Evolutionary conservation across 2,113 vertebrate genomes (phyloP), one percentile per base, ranked within the genome.

Genomic region (Butorides virescens): DNA sequence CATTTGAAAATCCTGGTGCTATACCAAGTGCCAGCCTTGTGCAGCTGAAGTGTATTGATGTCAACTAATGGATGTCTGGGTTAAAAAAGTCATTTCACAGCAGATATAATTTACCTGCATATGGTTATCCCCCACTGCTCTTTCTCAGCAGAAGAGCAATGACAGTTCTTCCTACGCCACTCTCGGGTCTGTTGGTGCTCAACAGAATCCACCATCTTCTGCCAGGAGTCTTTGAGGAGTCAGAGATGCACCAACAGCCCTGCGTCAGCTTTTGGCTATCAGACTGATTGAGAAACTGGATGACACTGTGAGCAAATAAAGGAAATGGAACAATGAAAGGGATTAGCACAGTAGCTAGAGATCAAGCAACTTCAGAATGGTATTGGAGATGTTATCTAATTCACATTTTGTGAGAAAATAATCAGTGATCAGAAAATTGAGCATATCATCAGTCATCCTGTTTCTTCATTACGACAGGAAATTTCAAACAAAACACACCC

Each of bases 101-200:
- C 62, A 96, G 93, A 91, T 94, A 84, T 85, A 70, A 97, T 88
- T 97, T 97, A 96, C 87, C 68, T 92, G 16, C 50, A 9, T 85
- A 47, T 66, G 62, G 65, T 79, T 94, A 78, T 66, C 39, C 20
- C 76, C 74, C 50, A 75, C 72, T 92, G 49, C 27, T 91, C 72
- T 77, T 66, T 37, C 52, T 95, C 83, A 93, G 63, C 84, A 81
- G 81, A 70, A 65, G 61, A 68, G 36, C 3, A 7, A 93, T 46
- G 34, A 36, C 90, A 97, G 65, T 59, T 91, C 76, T 92, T 10
- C 61, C 94, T 32, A 2, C 13, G 23, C 50, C 76, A 49, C 50
- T 92, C 44, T 47, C 90, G 92, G 79, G 50, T 80, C 44, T 88
- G 74, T 26, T 92, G 67, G 80, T 78, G 52, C 26, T 26, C 76